Conservation (phyloP, 2,888 invertebrate genomes). For the Acronicta aceris region DNA sequence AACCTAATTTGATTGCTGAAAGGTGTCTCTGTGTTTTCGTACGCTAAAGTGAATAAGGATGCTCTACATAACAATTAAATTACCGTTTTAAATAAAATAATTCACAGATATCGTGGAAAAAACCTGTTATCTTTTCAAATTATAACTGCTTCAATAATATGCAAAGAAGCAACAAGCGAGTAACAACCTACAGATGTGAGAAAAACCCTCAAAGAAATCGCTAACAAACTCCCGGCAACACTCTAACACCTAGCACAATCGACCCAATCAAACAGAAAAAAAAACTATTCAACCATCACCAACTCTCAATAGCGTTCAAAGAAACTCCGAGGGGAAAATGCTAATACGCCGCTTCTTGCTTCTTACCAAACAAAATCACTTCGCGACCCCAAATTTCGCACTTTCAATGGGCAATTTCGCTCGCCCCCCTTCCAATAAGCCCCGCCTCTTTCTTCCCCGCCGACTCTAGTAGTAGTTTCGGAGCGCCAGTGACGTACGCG, state of each 20-base stretch:
- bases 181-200: slow-evolving; percentile 25
- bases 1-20: slow-evolving; percentile 35
- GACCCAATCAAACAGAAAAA: slow-evolving; percentile 84
- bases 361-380: slow-evolving; percentile 87
- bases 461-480: slow-evolving; percentile 55
- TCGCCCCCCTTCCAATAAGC: slow-evolving; percentile 77
- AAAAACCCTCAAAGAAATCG: slow-evolving; percentile 69
- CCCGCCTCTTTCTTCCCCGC: slow-evolving; percentile 70
- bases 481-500: slow-evolving; percentile 75
- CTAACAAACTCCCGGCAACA: slow-evolving; percentile 69
- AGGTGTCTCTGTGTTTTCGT: slow-evolving; percentile 17
- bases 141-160: slow-evolving; percentile 52
- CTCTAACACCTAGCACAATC: slow-evolving; percentile 82
- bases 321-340: slow-evolving; percentile 83
- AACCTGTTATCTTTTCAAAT: slow-evolving; percentile 25
- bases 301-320: slow-evolving; percentile 70
- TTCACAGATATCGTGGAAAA: background rate
- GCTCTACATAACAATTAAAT: too few species aligned
- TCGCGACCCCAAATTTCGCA: slow-evolving; percentile 88
- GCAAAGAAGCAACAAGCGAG: slow-evolving; percentile 58
- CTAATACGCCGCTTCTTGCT: slow-evolving; percentile 84
- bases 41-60: background rate
- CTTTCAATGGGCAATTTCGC: slow-evolving; percentile 87
- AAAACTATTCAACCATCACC: slow-evolving; percentile 77
- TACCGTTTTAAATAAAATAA: background rate